Evolutionary conservation across 2,797 vertebrate species (phyloP).

Genomic region (Chaenodraco wilsoni): DNA sequence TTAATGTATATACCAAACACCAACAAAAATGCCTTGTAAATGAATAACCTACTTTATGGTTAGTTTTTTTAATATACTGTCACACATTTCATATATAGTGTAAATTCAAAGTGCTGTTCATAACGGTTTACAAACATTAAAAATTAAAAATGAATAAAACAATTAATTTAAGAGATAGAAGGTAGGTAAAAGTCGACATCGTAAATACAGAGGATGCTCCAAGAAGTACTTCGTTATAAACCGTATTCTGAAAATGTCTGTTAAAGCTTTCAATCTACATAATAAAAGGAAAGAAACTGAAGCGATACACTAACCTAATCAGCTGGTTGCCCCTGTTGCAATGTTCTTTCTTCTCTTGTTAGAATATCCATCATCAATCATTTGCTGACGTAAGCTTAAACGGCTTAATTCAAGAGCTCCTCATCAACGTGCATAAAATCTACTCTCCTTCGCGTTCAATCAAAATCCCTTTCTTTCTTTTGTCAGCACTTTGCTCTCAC

Average conservation of each 20-base stretch:
- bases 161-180: too few relatives aligned
- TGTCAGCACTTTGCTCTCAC: constrained; percentile 36
- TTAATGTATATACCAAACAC: too few relatives aligned
- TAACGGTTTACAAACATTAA: too few relatives aligned
- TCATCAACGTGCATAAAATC: constrained; percentile 16
- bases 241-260: not conserved
- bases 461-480: constrained; percentile 4
- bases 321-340: not conserved
- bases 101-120: too few relatives aligned
- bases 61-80: too few relatives aligned
- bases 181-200: too few relatives aligned
- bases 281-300: constrained; percentile 9
- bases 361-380: constrained; percentile 3
- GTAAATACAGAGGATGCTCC: too few relatives aligned
- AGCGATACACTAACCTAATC: not conserved
- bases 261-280: not conserved
- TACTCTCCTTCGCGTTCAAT: not conserved
- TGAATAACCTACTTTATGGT: too few relatives aligned
- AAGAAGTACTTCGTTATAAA: too few relatives aligned
- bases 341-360: not conserved
- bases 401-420: constrained; percentile 1
- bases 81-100: too few relatives aligned
- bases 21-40: too few relatives aligned
- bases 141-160: too few relatives aligned
- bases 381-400: constrained; percentile 11